A percentile compares a stretch with the other conserved stretches of the same genome.
phyloP scores from a whole-genome alignment of 2,888 invertebrate species.

The Julus scandinavius region DNA sequence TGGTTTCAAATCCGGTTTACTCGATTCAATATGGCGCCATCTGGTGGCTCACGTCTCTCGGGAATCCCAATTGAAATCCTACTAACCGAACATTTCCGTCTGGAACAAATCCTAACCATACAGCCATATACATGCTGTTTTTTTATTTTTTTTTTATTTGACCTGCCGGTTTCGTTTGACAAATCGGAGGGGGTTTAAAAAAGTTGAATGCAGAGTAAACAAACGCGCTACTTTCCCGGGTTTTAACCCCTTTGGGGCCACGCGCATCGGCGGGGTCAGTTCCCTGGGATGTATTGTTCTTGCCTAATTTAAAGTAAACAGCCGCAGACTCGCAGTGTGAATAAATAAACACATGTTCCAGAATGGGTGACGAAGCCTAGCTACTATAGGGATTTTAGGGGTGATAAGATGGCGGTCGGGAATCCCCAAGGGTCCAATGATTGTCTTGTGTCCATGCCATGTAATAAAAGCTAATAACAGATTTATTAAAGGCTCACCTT shows the following conservation, averaged over 20 bases:
- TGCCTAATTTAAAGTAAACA: slow-evolving; percentile 17
- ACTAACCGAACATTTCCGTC: not conserved
- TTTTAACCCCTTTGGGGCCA: slow-evolving; percentile 35
- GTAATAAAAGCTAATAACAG: slow-evolving; percentile 5
- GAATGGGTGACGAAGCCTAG: not conserved
- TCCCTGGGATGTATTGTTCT: not conserved
- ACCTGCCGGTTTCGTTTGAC: slow-evolving; percentile 5
- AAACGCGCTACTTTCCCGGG: not conserved
- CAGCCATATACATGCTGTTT: not conserved
- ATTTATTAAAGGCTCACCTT: not conserved
- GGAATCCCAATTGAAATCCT: not conserved
- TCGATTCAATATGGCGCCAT: not conserved
- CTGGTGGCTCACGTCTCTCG: not conserved
- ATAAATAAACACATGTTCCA: not conserved
- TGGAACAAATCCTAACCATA: slow-evolving; percentile 3
- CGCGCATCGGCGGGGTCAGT: not conserved
- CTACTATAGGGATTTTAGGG: not conserved
- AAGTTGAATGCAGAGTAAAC: not conserved
- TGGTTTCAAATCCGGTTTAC: too few relatives aligned
- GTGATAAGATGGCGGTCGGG: not conserved
- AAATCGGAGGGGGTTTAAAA: not conserved
- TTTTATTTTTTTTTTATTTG: not conserved
- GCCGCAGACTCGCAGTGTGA: not conserved
- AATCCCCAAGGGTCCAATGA: not conserved
- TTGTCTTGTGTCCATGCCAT: not conserved